Evolutionary conservation across 2,797 vertebrate species (phyloP).

Genomic region (Pipistrellus kuhlii): DNA sequence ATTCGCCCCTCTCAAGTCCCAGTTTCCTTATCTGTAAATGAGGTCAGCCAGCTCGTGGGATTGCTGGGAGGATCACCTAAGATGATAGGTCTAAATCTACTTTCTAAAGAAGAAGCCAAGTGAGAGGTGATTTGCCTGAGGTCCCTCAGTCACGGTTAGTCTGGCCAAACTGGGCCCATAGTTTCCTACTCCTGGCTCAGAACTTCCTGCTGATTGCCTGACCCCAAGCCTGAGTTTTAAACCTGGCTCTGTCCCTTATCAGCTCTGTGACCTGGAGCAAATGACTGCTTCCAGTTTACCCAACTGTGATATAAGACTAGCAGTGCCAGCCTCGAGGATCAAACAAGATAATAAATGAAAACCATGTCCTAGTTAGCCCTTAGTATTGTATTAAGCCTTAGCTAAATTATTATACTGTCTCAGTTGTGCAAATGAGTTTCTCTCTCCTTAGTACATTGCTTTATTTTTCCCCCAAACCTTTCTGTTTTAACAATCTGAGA

Average conservation of each 20-base stretch:
- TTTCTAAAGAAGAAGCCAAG: not conserved
- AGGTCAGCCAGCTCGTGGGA: not conserved
- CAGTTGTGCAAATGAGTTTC: not conserved
- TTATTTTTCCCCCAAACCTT: not conserved
- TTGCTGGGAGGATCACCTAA: not conserved
- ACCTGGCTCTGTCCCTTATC: not conserved
- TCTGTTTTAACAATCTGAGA: not conserved
- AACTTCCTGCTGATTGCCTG: not conserved
- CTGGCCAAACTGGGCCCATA: not conserved
- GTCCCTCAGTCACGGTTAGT: not conserved
- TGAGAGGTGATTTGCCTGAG: not conserved
- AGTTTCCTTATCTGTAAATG: not conserved
- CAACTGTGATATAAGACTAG: not conserved
- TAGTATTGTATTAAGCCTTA: not conserved
- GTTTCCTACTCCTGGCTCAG: not conserved
- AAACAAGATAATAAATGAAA: slow-evolving; percentile 19
- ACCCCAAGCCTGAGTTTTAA: not conserved
- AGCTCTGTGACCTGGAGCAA: not conserved
- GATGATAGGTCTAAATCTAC: not conserved
- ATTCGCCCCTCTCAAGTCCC: not conserved
- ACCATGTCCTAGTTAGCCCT: not conserved
- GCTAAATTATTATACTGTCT: not conserved
- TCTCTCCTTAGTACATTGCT: not conserved
- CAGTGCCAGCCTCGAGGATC: not conserved
- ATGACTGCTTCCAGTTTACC: not conserved